Evolutionary conservation across 2,797 vertebrate genomes (phyloP).

Genomic region (Aselliscus stoliczkanus): DNA sequence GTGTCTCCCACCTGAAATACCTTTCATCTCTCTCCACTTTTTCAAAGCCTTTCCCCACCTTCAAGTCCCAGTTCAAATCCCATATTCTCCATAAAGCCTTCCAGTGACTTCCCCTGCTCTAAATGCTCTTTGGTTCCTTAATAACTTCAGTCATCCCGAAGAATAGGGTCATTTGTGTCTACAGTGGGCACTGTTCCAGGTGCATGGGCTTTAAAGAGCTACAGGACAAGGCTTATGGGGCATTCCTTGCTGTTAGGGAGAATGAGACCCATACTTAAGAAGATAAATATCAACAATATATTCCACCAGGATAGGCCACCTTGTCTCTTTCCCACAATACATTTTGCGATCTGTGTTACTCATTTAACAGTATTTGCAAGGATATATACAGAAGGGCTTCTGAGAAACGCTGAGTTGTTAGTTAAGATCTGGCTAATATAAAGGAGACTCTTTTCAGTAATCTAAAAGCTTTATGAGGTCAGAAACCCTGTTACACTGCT

Average conservation of each 20-base stretch:
- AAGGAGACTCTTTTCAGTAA: neutral
- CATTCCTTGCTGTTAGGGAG: neutral
- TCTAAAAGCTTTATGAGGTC: neutral
- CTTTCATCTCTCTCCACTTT: neutral
- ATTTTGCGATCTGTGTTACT: neutral
- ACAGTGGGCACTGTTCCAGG: fast-evolving
- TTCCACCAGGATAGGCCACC: no score
- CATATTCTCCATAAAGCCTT: neutral
- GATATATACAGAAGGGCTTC: neutral
- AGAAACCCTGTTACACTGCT: neutral
- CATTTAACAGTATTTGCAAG: neutral
- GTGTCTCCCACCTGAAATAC: neutral
- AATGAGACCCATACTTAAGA: neutral
- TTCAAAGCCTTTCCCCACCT: neutral
- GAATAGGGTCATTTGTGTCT: neutral
- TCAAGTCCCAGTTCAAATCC: neutral
- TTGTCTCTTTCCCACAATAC: neutral
- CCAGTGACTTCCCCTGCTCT: neutral
- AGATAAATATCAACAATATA: neutral
- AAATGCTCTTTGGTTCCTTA: neutral
- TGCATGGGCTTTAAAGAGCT: neutral
- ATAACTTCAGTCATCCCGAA: neutral
- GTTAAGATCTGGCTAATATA: neutral
- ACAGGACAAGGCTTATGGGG: neutral
- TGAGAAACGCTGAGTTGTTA: neutral